Evolutionary conservation across 2,888 invertebrate genomes (phyloP), one percentile per base, ranked within the genome.

Genomic region (Eledona agricola): DNA sequence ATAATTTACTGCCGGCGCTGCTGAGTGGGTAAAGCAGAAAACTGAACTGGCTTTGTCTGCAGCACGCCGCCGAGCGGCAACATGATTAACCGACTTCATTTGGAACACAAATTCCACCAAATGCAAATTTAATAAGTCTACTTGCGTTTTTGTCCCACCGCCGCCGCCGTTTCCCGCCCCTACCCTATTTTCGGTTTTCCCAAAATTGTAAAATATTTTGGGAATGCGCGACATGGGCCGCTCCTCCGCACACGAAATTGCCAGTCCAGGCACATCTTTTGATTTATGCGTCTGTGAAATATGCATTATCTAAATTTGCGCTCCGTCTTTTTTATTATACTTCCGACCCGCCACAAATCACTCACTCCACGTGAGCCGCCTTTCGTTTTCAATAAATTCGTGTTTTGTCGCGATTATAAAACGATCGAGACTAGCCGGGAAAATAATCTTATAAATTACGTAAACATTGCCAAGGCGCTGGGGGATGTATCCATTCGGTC

Each of bases 111-210:
- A 75, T 75, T 75, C 72, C 71, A 64, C 73, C 73, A 72, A 75
- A 76, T 76, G 74, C 74, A 76, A 76, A 75, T 76, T 76, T 75
- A 76, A 75, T 75, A 75, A 76, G 75, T 74, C 71, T 67, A 67
- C 72, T 72, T 69, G 67, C 62, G 66, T 67, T 70, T 70, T 68
- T 69, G 66, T 61, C 66, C 58, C 62, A 31, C 22, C 17, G 17
- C 3, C 23, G 2, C 6, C 23, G n/a, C 23, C 9, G 6, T 23
- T 23, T 23, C 9, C n/a, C 23, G n/a, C 3, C 3, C 6, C n/a
- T 3, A 6, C 6, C n/a, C 3, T 2, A 6, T n/a, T 2, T 3
- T 2, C 23, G n/a, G 23, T 7, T n/a, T n/a, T n/a, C n/a, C n/a
- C n/a, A n/a, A n/a, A n/a, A n/a, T n/a, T n/a, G n/a, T n/a, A n/a